phyloP scores from a whole-genome alignment of 1,140 invertebrate genomes.

The Apis cerana region DNA sequence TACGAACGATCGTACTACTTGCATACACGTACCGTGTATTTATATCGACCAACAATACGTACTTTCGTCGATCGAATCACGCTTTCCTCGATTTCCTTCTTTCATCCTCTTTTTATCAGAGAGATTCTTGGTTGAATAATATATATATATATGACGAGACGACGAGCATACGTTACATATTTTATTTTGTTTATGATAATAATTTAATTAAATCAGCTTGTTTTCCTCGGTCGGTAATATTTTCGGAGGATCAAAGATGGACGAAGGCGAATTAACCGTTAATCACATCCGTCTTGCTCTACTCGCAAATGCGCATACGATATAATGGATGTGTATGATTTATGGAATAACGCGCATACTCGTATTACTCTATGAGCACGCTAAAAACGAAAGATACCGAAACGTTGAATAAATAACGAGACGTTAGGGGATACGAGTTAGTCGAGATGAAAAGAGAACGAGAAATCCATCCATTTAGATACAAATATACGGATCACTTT shows the following conservation, averaged over 20 bases:
- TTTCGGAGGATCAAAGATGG: neutral
- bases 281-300: neutral
- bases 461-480: too few relatives aligned
- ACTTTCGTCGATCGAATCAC: slow-evolving; percentile 3
- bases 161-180: neutral
- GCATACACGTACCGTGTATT: slow-evolving; percentile 24
- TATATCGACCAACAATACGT: neutral
- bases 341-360: too few relatives aligned
- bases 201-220: neutral
- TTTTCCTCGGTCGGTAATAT: neutral
- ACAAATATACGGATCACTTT: too few relatives aligned
- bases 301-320: too few relatives aligned
- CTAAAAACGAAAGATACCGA: too few relatives aligned
- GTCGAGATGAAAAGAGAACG: too few relatives aligned
- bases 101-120: neutral
- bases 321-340: neutral
- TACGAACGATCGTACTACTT: slow-evolving; percentile 52
- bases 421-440: too few relatives aligned
- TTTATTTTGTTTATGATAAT: neutral
- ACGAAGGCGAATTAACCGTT: neutral
- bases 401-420: too few relatives aligned
- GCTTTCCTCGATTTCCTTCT: slow-evolving; percentile 1
- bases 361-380: too few relatives aligned
- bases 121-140: neutral
- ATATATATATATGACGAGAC: too few relatives aligned